Evolutionary conservation across 2,888 invertebrate genomes (phyloP), one percentile per base, ranked within the genome.

Genomic region (Caenorhabditis zanzibari): DNA sequence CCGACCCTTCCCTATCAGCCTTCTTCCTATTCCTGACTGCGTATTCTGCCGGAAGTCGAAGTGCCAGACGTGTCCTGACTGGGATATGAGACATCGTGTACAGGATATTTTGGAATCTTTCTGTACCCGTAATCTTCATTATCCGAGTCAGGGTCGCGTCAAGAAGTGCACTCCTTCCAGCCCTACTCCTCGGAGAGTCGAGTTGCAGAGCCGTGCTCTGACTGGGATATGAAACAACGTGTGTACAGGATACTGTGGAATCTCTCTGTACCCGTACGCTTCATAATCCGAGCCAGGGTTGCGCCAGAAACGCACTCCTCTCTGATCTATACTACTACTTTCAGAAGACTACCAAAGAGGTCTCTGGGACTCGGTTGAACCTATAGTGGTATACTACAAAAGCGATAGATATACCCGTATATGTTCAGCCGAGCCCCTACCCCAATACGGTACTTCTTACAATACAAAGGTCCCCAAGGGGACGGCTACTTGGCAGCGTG

Each of bases 191-290:
- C 38, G 58, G 28, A 49, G 59, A 26, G 49, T 76, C 0, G 47
- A 12, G 41, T 59, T 52, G 58, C 64, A 24, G 14, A 61, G 22
- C 61, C 19, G 59, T 28, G 64, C 54, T 73, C 74, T 79, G 82
- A 82, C 82, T 63, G n/a, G 81, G 80, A 76, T 80, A 75, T 83
- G 83, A 63, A 75, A 83, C 63, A 16, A 54, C 80, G 80, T 16
- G 38, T 61, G 63, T 47, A 63, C 63, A 63, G 24, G 16, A 24
- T 28, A 5, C n/a, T 38, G 28, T 41, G 10, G 14, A 35, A 19
- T 38, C n/a, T 38, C n/a, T n/a, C 58, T 83, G 83, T 83, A 83
- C 83, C 83, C 83, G 83, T 83, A 80, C 80, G 80, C 79, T 79
- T 80, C 83, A 83, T 83, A 66, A 59, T 75, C 80, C 77, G 80